A percentile compares a stretch with the other conserved stretches of the same genome.
phyloP scores from a whole-genome alignment of 53 echinoderm and acorn worm genomes.

The Antedon mediterranea region DNA sequence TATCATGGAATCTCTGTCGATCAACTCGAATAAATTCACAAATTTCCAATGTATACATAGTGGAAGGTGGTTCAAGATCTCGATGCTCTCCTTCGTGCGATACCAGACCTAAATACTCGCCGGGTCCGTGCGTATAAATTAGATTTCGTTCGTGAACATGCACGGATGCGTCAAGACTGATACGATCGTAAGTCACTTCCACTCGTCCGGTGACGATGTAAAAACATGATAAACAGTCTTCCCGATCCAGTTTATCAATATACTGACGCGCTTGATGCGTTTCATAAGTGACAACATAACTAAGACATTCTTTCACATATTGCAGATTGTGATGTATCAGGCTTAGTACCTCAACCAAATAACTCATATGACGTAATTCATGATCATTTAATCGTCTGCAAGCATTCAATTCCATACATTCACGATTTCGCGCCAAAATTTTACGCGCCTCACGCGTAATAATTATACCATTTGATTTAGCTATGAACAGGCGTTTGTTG shows the following conservation, averaged over 20 bases:
- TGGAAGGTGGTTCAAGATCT: not conserved
- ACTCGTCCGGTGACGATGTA: constrained; percentile 6
- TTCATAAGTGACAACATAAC: constrained; percentile 2
- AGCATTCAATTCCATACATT: not conserved
- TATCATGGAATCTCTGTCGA: constrained; percentile 3
- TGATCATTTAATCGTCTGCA: not conserved
- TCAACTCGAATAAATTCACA: constrained; percentile 3
- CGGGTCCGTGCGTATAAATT: not conserved
- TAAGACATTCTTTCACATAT: constrained; percentile 6
- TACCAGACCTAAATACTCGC: constrained; percentile 1
- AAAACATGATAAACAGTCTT: constrained; percentile 4
- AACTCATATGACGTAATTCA: constrained; percentile 2
- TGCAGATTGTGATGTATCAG: constrained; percentile 1
- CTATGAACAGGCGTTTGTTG: constrained; percentile 2
- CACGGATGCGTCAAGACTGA: not conserved
- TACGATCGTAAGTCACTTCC: constrained; percentile 6
- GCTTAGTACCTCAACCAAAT: not conserved
- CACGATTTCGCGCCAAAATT: not conserved
- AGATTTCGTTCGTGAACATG: not conserved
- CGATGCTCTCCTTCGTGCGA: not conserved
- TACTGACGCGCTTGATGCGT: not conserved
- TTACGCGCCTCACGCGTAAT: constrained; percentile 3
- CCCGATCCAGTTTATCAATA: not conserved
- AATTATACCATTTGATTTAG: not conserved
- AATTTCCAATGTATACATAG: constrained; percentile 1